Percentiles rank a stretch among this genome's conserved stretches.
These are phyloP conservation scores for Lobophora halterata DNA, from an alignment of 2,888 invertebrate species.

Conservation along the genomic window DNA sequence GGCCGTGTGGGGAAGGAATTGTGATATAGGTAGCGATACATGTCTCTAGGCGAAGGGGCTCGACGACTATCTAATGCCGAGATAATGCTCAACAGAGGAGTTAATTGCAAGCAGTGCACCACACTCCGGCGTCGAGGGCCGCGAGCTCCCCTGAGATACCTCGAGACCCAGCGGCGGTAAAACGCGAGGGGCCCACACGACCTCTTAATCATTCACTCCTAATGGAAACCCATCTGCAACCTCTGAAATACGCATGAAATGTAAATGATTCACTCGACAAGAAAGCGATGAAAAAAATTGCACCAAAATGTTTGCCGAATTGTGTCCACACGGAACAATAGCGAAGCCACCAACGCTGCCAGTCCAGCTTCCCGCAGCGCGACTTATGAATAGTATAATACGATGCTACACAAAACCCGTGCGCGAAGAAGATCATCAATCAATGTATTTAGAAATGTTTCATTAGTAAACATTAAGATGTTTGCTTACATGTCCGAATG, in stretches of 20 bases:
- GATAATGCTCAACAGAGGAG: constrained; percentile 71
- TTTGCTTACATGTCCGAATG: constrained; percentile 78
- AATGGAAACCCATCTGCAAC: constrained; percentile 68
- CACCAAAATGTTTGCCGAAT: constrained; percentile 67
- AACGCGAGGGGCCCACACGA: constrained; percentile 33
- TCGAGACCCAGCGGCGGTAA: constrained; percentile 24
- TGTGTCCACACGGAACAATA: constrained; percentile 63
- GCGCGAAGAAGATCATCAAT: constrained; percentile 69
- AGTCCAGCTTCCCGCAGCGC: constrained; percentile 64
- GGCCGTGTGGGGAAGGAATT: constrained; percentile 28
- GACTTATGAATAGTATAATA: constrained; percentile 75
- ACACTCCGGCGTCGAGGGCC: constrained; percentile 57
- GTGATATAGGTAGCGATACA: constrained; percentile 33
- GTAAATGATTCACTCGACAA: constrained; percentile 66
- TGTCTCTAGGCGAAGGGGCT: constrained; percentile 31
- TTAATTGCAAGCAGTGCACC: constrained; percentile 75
- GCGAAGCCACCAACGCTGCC: constrained; percentile 73
- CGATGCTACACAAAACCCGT: constrained; percentile 67
- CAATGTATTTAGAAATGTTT: constrained; percentile 77
- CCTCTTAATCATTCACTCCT: constrained; percentile 75
- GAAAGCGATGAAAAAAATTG: constrained; percentile 50
- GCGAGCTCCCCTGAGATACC: constrained; percentile 51
- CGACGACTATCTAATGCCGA: constrained; percentile 55
- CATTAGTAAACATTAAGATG: constrained; percentile 81
- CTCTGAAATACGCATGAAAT: constrained; percentile 73